Base-by-base conservation (phyloP, 2,113 vertebrate species). In the Cyrtonyx montezumae region DNA sequence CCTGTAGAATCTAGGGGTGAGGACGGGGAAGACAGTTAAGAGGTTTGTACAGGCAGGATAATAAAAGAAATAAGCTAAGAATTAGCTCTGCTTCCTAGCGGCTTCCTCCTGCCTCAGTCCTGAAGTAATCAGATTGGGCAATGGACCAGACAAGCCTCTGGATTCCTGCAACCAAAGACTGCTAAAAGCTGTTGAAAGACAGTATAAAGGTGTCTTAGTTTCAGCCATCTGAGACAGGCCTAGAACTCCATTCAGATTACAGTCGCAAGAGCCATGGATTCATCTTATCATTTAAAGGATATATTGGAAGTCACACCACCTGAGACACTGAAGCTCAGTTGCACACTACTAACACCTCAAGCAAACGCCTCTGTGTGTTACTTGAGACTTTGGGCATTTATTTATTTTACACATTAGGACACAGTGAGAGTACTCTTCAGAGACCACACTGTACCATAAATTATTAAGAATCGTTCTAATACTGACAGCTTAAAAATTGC, bases 321-420 rank as follows among this genome's bases (percentile, higher is more conserved):
- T 71, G 53, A 81, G 30, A 62, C 43, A 79, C 58, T 90, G 68
- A 71, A 65, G 66, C 58, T 88, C 86, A 58, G 18, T 0, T 81
- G 87, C 67, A 61, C 0, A 0, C 45, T 25, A 53, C 37, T 65
- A 53, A 79, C 51, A 71, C 5, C 79, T 5, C 45, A 20, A 87
- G 42, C 12, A 66, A 90, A 88, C 58, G 42, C 40, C 25, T 84
- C 43, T 7, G 30, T 18, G 36, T 0, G 0, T 32, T 93, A 53
- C 84, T 84, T 68, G 46, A 91, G n/a, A 61, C 43, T 89, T 26
- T 3, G 11, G 6, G 16, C 58, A 87, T 89, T 87, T 88, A 66
- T 90, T 92, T 89, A 82, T 84, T 94, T 95, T 92, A 89, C 45
- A 53, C 61, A 92, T 68, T 69, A 94, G 78, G 43, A 84, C 30